Base-by-base conservation (phyloP, 1,140 invertebrate species). In the Lepidostoma basale region DNA sequence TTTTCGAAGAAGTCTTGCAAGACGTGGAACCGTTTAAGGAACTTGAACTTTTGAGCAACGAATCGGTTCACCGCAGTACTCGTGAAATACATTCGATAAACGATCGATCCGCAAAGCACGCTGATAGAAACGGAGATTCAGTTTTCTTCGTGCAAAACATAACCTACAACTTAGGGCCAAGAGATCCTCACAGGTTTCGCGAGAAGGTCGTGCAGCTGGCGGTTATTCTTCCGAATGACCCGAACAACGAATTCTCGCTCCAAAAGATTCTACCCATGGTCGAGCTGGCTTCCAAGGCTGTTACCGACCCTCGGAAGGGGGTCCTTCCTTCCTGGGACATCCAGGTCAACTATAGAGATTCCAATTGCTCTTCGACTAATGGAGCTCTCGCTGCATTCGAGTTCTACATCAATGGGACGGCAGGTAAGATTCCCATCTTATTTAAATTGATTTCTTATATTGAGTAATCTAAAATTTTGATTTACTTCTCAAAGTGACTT, bases 331-430 rank as follows among this genome's bases (percentile, higher is more conserved):
- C 86, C 9, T 90, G 88, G 84, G 84, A 84, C 49, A 88, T 94
- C 40, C 79, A 85, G 20, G 85, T 93, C 0, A 84, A 88, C 33
- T 87, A 89, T 63, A 82, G 89, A 42, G 91, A 94, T 74, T 91
- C 92, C 0, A 83, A 86, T n/a, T 94, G 92, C 76, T 93, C 92
- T 3, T 92, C 91, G 3, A 89, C 88, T 0, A 85, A 87, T 45
- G 92, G 92, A 0, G 89, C 92, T 0, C 79, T 94, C 3, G 90
- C 88, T 3, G 92, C 92, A 3, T 90, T 93, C 76, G 90, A 93
- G 56, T 89, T 93, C 69, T 90, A 92, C 77, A 85, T 86, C 62
- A 88, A 88, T 72, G 82, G 84, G 67, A 84, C 83, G 2, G 87
- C 88, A 82, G 89, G 89, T 91, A 76, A 84, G 77, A 47, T 3